phyloP scores from a whole-genome alignment of 2,113 vertebrate genomes.

The Oryzias melastigma region DNA sequence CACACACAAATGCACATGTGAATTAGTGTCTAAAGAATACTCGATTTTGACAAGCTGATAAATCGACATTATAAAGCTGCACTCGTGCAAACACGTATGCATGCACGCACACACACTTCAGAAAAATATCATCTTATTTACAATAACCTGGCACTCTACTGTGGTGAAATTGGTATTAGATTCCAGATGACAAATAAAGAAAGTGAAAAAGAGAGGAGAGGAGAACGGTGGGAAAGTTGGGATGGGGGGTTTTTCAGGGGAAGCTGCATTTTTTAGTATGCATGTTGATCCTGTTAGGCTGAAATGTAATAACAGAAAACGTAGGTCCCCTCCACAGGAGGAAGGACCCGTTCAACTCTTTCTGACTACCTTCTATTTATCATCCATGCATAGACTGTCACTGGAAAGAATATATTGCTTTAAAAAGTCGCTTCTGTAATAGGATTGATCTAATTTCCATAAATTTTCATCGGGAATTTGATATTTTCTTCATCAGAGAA shows the following conservation, averaged over 20 bases:
- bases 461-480: conserved; percentile 82
- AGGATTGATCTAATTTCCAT: conserved; percentile 82
- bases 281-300: conserved; percentile 77
- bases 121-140: conserved; percentile 74
- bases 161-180: conserved; percentile 71
- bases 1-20: conserved; percentile 29
- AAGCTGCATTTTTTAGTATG: conserved; percentile 72
- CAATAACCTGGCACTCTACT: conserved; percentile 72
- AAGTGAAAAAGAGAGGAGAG: conserved; percentile 53
- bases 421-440: conserved; percentile 81
- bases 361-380: conserved; percentile 79
- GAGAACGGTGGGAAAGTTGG: conserved; percentile 62
- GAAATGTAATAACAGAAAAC: conserved; percentile 76
- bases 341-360: conserved; percentile 72
- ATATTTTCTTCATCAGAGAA: conserved; percentile 81
- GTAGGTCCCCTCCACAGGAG: conserved; percentile 64
- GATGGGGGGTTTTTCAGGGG: conserved; percentile 60
- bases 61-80: conserved; percentile 75
- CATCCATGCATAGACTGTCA: conserved; percentile 77
- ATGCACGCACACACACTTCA: conserved; percentile 20
- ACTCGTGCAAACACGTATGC: conserved; percentile 32
- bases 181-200: conserved; percentile 75
- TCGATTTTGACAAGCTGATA: conserved; percentile 77
- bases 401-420: conserved; percentile 81
- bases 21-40: conserved; percentile 64